Evolutionary conservation across 2,888 invertebrate species (phyloP), one percentile per base, ranked within the genome.

Genomic region (Leptopilina myrica): DNA sequence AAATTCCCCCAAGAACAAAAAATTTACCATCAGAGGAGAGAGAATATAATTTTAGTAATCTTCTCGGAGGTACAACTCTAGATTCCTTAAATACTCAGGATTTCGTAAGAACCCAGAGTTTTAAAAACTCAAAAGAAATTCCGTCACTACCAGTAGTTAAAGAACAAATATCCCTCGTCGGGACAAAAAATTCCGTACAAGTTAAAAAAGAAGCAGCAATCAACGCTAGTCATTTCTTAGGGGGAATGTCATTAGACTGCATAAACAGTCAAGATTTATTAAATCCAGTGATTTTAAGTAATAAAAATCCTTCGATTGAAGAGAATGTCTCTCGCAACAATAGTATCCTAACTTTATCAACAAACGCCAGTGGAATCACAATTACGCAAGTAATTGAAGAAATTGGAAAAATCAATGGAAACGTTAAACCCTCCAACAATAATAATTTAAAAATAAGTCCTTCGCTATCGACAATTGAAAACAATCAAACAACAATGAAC

Each of bases 311-410:
- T 64, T 33, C 43, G 12, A 33, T 6, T 6, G 40, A 64, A 33
- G 33, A 20, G 12, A 26, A 64, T 64, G 4, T 5, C 12, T 40
- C 40, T 11, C 14, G n/a, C 15, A 33, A 73, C 1, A 59, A 53
- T 14, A 73, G 56, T n/a, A 56, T 53, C 8, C 8, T 33, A n/a
- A 33, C 33, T 56, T 26, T 73, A 15, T n/a, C 9, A 33, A n/a
- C 73, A 40, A 73, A 56, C 9, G 5, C n/a, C 26, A 73, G 56
- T 56, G 73, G 73, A 11, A 15, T 84, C 5, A 80, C 76, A 6
- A 56, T 85, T 77, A 83, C 82, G 12, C 86, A 86, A 77, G 83
- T 82, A 26, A 59, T 84, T 40, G 26, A 43, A 5, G 80, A 82
- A 69, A 82, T 83, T 79, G 56, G 67, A 4, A 76, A 12, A 75